Conservation (phyloP, 2,888 invertebrate genomes). For the Loripinus fragilis region DNA sequence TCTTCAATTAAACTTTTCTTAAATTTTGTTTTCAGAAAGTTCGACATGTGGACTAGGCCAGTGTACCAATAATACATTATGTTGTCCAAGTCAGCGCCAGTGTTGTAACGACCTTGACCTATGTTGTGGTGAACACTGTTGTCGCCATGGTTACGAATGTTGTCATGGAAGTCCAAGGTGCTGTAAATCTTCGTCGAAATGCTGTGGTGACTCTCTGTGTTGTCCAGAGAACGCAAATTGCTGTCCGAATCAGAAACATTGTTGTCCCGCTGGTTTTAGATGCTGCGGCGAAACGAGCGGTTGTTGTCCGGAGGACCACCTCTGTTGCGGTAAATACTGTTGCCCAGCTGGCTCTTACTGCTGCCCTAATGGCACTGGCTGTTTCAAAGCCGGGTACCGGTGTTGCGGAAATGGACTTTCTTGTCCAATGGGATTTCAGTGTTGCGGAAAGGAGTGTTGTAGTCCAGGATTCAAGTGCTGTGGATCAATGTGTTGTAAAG, state of each 20-base stretch:
- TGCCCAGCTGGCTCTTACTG: slow-evolving; percentile 44
- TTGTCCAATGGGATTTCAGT: slow-evolving; percentile 42
- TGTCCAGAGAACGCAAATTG: slow-evolving; percentile 46
- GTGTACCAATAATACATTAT: slow-evolving; percentile 46
- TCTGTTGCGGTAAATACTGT: slow-evolving; percentile 53
- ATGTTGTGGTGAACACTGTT: slow-evolving; percentile 57
- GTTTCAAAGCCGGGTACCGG: slow-evolving; percentile 44
- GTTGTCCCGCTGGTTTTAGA: slow-evolving; percentile 43
- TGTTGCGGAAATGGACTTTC: slow-evolving; percentile 57
- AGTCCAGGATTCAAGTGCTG: slow-evolving; percentile 33
- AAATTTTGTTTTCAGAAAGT: slow-evolving; percentile 17
- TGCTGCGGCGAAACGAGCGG: slow-evolving; percentile 49
- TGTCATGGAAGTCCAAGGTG: slow-evolving; percentile 51
- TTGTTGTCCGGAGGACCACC: slow-evolving; percentile 43
- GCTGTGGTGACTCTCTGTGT: slow-evolving; percentile 50
- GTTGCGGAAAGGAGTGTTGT: slow-evolving; percentile 53
- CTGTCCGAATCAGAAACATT: slow-evolving; percentile 51
- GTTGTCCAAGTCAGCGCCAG: slow-evolving; percentile 51
- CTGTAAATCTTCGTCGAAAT: slow-evolving; percentile 41
- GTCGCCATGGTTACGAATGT: slow-evolving; percentile 50
- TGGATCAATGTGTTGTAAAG: slow-evolving; percentile 36
- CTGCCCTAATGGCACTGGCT: slow-evolving; percentile 52
- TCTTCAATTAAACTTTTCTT: not conserved
- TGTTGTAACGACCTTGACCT: slow-evolving; percentile 48
- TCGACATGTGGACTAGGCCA: slow-evolving; percentile 41